Evolutionary conservation across 2,113 vertebrate genomes (phyloP), one percentile per base, ranked within the genome.

Genomic region (Sprattus sprattus): DNA sequence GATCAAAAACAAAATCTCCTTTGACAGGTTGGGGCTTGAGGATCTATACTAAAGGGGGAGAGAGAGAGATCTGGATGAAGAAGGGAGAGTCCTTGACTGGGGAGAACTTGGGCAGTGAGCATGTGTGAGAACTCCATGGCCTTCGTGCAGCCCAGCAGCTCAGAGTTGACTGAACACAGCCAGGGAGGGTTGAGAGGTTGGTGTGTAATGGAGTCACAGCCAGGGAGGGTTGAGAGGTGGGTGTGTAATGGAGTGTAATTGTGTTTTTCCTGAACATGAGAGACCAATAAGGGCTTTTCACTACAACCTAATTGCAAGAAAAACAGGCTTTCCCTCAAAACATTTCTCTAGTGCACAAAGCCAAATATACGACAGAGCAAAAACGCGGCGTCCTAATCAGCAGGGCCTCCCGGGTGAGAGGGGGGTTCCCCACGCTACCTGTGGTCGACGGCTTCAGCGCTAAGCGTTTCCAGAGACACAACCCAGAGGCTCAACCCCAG

Each of bases 301-400:
- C 54, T 84, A 60, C 81, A 86, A 81, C 45, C 75, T 86, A 88
- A 86, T 86, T 84, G 91, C 92, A 88, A 92, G 46, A 89, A 93
- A 90, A 94, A 95, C 93, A 95, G 94, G 91, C 91, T 78, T 6
- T 32, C 67, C 81, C 25, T 81, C 88, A 82, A 91, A 92, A 93
- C 88, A 83, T 91, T 90, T 90, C 85, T 89, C 57, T 83, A 50
- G 81, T 22, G 87, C 82, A 82, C 45, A 49, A 64, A 89, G 91
- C 91, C 92, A 93, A 93, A 84, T 50, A 92, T 91, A 90, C 91
- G 84, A 86, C 78, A 88, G 87, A 92, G 84, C 88, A 75, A 78
- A 84, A 88, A 91, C 86, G 88, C 89, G 89, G 89, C 84, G 91
- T 81, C 78, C 25, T 39, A 88, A 83, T 85, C 86, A 86, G 71